Percentiles rank a stretch among this genome's conserved stretches.
phyloP scores from a whole-genome alignment of 1,140 invertebrate genomes.

The Caerostris extrusa region DNA sequence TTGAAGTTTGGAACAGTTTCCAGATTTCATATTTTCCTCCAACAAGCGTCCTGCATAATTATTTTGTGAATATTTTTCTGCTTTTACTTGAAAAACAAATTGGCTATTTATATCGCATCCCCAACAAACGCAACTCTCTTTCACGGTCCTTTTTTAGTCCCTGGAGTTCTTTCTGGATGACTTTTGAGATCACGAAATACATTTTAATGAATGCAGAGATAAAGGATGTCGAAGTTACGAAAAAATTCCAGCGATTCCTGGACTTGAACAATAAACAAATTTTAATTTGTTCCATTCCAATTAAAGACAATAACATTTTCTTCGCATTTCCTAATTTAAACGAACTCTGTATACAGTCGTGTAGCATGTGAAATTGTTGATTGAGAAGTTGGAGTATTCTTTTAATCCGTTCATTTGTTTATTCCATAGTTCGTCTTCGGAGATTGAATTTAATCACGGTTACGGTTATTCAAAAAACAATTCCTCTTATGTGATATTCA shows the following conservation, averaged over 20 bases:
- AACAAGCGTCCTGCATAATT: background rate
- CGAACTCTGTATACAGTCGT: background rate
- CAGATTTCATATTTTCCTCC: background rate
- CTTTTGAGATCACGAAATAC: background rate
- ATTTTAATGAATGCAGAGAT: slow-evolving; percentile 5
- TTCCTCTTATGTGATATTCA: background rate
- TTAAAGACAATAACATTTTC: background rate
- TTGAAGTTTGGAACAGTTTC: background rate
- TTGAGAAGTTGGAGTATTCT: slow-evolving; percentile 5
- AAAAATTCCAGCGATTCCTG: background rate
- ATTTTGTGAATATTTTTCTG: background rate
- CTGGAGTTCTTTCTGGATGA: background rate
- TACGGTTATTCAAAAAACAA: background rate
- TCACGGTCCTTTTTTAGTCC: background rate
- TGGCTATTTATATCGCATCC: slow-evolving; percentile 5
- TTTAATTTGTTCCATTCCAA: slow-evolving; percentile 33
- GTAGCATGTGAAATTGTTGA: background rate
- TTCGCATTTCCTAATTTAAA: slow-evolving; percentile 1
- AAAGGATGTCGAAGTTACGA: background rate
- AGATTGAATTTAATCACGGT: slow-evolving; percentile 16
- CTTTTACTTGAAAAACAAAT: background rate
- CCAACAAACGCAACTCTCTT: background rate
- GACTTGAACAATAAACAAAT: background rate
- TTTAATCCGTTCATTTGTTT: slow-evolving; percentile 1
- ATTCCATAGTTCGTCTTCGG: background rate